Conservation (phyloP, 2,797 vertebrate species). For the Helostoma temminkii region DNA sequence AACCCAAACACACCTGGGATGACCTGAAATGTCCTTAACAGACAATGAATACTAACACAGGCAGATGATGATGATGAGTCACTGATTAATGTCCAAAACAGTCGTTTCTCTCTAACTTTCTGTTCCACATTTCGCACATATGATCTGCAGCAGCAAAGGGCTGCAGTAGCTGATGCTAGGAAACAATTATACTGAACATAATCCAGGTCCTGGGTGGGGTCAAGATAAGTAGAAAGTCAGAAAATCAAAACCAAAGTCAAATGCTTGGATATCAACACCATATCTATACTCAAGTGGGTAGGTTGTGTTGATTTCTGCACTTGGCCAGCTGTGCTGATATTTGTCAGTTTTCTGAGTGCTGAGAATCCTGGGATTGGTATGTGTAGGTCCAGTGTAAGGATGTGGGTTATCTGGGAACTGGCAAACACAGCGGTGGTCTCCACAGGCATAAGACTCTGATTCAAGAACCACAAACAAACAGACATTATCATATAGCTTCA, state of each 20-base stretch:
- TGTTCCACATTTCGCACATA: too few species aligned
- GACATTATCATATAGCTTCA: conserved; percentile 74
- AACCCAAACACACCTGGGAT: background rate
- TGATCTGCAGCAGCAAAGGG: too few species aligned
- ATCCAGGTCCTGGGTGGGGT: background rate
- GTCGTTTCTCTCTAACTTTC: too few species aligned
- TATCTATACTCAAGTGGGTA: conserved; percentile 32
- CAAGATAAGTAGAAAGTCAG: background rate
- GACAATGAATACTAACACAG: conserved; percentile 3
- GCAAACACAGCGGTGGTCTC: conserved; percentile 72
- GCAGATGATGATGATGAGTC: background rate
- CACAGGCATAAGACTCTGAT: conserved; percentile 58
- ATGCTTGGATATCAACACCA: conserved; percentile 22
- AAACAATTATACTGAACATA: too few species aligned
- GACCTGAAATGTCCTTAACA: background rate
- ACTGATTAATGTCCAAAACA: background rate
- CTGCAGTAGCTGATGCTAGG: too few species aligned
- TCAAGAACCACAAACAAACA: conserved; percentile 70
- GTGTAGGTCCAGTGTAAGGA: conserved; percentile 68
- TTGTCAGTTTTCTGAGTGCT: conserved; percentile 59
- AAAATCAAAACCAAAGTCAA: conserved; percentile 26
- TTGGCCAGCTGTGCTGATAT: conserved; percentile 54
- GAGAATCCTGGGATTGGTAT: conserved; percentile 61
- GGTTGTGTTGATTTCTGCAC: conserved; percentile 57
- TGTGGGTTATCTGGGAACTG: conserved; percentile 75